Conservation (phyloP, 2,113 vertebrate genomes). For the Stigmatopora nigra region DNA sequence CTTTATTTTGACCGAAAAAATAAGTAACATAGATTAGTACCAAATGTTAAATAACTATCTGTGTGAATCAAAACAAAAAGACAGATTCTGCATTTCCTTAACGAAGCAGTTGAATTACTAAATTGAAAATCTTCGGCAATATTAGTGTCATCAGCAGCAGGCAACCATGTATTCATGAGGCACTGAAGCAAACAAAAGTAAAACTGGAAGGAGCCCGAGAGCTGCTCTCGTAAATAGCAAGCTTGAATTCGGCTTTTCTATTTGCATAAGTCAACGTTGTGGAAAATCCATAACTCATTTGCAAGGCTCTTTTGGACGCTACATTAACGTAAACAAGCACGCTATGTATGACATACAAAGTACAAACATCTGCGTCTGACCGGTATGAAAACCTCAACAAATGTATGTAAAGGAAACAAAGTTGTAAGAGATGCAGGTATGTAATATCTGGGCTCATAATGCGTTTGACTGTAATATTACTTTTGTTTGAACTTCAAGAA, state of each 20-base stretch:
- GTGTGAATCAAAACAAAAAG: neutral
- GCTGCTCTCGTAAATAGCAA: conserved; percentile 35
- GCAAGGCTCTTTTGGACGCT: conserved; percentile 38
- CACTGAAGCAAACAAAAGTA: conserved; percentile 36
- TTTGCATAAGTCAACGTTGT: conserved; percentile 64
- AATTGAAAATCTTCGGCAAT: conserved; percentile 1
- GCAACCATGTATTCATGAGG: conserved; percentile 29
- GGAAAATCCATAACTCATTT: conserved; percentile 65
- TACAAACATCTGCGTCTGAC: conserved; percentile 23
- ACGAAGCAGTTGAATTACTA: neutral
- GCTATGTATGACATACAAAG: conserved; percentile 21
- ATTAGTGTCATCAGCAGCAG: conserved; percentile 11
- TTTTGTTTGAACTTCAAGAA: neutral
- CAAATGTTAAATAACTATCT: neutral
- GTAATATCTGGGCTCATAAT: neutral
- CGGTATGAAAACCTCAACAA: conserved; percentile 6
- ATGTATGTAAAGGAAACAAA: neutral
- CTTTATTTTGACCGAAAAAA: neutral
- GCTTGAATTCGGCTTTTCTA: conserved; percentile 57
- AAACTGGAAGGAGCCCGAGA: conserved; percentile 34
- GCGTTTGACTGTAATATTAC: neutral
- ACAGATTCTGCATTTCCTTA: neutral
- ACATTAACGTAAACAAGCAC: conserved; percentile 18
- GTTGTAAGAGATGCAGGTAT: conserved; percentile 4
- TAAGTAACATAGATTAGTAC: neutral